phyloP scores from a whole-genome alignment of 2,888 invertebrate species.

The Orgyia antiqua region DNA sequence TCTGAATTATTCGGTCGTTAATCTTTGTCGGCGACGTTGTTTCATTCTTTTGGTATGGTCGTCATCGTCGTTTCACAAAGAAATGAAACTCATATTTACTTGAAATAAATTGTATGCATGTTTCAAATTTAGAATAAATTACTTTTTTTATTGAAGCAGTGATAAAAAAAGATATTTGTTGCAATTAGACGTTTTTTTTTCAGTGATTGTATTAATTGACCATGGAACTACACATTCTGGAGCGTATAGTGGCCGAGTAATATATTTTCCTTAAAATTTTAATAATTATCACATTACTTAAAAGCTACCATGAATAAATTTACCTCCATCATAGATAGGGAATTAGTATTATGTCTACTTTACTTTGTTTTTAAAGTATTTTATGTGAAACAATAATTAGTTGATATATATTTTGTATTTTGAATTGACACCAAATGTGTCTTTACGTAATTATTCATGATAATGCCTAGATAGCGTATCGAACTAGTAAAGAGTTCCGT shows the following conservation, averaged over 20 bases:
- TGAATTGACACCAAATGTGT: no score
- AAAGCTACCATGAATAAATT: not conserved
- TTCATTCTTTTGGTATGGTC: constrained; percentile 24
- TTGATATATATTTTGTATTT: no score
- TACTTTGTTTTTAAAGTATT: no score
- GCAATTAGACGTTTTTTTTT: constrained; percentile 2
- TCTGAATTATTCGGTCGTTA: constrained; percentile 35
- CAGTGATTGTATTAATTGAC: not conserved
- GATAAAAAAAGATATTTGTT: constrained; percentile 8
- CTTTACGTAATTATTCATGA: no score
- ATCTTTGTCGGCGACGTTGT: constrained; percentile 36
- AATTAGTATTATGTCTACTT: no score
- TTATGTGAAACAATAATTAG: no score
- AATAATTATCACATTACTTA: not conserved
- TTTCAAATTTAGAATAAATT: constrained; percentile 21
- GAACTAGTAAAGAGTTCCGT: no score
- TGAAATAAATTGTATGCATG: constrained; percentile 29
- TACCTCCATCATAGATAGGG: not conserved
- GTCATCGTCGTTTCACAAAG: constrained; percentile 34
- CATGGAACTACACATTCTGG: constrained; percentile 2
- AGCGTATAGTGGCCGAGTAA: not conserved
- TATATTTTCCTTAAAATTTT: not conserved
- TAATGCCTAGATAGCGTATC: no score
- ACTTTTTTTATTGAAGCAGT: constrained; percentile 8
- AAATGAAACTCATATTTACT: constrained; percentile 30